Conservation (phyloP, 2,888 invertebrate genomes). For the Autographa pulchrina region DNA sequence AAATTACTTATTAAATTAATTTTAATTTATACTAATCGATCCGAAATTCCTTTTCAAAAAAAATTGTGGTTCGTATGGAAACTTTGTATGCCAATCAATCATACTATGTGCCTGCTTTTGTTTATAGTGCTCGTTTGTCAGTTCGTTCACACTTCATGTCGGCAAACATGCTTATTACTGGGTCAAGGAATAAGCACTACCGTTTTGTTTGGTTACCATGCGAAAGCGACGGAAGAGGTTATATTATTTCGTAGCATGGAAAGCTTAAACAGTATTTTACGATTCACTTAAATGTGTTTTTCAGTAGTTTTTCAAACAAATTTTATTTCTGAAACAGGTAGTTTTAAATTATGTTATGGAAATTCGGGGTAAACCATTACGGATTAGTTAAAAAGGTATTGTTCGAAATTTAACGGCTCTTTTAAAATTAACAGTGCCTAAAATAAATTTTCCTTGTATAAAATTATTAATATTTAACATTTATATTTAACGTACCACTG, state of each 20-base stretch:
- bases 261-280: neutral
- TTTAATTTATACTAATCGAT: too few species aligned
- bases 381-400: too few species aligned
- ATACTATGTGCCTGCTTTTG: neutral
- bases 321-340: too few species aligned
- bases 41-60: neutral
- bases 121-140: neutral
- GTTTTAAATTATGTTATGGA: too few species aligned
- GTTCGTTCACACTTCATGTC: constrained; percentile 4
- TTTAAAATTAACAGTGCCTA: neutral
- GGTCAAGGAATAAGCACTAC: neutral
- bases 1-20: too few species aligned
- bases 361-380: too few species aligned
- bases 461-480: neutral
- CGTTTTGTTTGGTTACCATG: neutral
- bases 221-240: neutral
- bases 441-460: neutral
- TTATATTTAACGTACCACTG: neutral
- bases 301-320: too few species aligned
- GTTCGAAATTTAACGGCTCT: too few species aligned
- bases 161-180: neutral
- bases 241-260: neutral
- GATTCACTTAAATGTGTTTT: too few species aligned
- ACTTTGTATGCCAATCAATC: neutral
- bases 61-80: neutral